Percentiles rank a stretch among this genome's conserved stretches.
These are phyloP conservation scores for Ceryle rudis DNA, from an alignment of 2,797 vertebrate species.

Conservation along the genomic window DNA sequence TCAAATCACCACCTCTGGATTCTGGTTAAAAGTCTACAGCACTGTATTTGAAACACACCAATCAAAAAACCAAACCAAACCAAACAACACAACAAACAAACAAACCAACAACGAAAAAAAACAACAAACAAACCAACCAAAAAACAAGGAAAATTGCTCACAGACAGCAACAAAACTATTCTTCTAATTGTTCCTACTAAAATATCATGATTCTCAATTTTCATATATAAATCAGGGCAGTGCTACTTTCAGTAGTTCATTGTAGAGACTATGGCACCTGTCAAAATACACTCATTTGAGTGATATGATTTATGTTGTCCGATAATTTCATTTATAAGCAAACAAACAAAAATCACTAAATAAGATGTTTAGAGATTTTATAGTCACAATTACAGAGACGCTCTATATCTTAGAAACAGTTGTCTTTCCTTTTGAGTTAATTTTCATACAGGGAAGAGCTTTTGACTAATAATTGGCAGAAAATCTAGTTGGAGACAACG, in stretches of 20 bases:
- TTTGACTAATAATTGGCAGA: constrained; percentile 54
- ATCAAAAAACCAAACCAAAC: neutral
- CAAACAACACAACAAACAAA: too few species aligned
- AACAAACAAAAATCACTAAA: neutral
- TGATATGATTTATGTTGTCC: neutral
- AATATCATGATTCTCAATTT: neutral
- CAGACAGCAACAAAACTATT: neutral
- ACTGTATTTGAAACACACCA: neutral
- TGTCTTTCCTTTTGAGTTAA: constrained; percentile 17
- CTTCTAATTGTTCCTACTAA: neutral
- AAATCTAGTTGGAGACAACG: neutral
- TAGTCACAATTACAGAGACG: neutral
- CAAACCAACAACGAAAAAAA: too few species aligned
- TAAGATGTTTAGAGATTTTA: neutral
- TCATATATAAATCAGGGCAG: neutral
- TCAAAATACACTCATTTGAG: neutral
- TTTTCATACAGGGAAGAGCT: neutral
- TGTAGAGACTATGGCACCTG: neutral
- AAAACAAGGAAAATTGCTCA: neutral
- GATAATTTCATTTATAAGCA: neutral
- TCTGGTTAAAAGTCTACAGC: neutral
- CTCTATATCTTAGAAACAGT: neutral
- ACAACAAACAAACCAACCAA: neutral
- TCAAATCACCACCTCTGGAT: neutral
- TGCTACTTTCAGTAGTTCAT: neutral